A percentile compares a stretch with the other conserved stretches of the same genome.
These are phyloP conservation scores for Artemia franciscana DNA, from an alignment of 1,140 invertebrate genomes.

Conservation along the genomic window DNA sequence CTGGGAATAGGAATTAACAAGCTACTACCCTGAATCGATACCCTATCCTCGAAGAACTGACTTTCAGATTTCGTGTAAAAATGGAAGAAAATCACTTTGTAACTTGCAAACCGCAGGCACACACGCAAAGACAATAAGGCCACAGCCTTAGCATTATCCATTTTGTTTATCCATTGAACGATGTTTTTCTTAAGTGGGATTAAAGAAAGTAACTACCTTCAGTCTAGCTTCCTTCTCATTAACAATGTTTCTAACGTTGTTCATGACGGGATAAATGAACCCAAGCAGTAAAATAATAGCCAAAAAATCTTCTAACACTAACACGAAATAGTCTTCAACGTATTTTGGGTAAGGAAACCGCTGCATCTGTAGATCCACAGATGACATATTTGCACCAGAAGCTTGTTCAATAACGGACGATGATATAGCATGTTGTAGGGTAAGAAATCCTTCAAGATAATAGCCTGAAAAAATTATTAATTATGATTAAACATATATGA, in stretches of 20 bases:
- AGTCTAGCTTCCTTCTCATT: slow-evolving; percentile 25
- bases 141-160: too few relatives aligned
- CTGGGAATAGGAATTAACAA: too few relatives aligned
- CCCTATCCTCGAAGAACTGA: too few relatives aligned
- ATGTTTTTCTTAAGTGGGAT: too few relatives aligned
- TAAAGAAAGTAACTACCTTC: slow-evolving; percentile 15
- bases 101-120: too few relatives aligned
- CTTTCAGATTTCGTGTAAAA: too few relatives aligned
- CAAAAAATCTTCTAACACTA: not conserved
- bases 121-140: too few relatives aligned
- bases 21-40: too few relatives aligned
- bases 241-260: slow-evolving; percentile 18
- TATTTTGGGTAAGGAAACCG: not conserved
- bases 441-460: not conserved
- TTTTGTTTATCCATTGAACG: too few relatives aligned
- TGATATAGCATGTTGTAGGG: not conserved
- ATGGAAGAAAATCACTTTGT: too few relatives aligned
- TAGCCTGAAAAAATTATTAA: not conserved
- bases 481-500: not conserved
- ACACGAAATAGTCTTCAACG: not conserved
- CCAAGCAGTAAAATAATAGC: not conserved
- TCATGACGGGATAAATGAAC: not conserved
- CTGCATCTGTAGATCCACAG: not conserved
- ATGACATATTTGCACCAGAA: not conserved
- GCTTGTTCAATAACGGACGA: not conserved